Base-by-base conservation (phyloP, 2,888 invertebrate species). In the Rotaria sp. region DNA sequence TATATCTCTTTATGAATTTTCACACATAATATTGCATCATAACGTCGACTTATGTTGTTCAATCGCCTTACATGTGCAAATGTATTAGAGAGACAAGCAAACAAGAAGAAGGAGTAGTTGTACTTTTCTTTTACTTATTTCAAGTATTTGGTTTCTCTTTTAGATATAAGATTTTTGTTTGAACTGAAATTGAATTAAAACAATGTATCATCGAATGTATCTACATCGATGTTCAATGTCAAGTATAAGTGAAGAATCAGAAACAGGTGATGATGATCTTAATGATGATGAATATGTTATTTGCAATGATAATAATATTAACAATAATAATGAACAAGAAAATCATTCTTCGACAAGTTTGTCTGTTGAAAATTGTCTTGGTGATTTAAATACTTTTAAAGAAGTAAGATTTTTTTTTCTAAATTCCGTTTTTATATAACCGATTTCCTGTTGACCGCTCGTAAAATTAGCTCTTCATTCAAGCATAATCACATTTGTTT, bases 211-310 rank as follows among this genome's bases (percentile, higher is more conserved):
- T 35, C 67, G 67, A 35, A 67, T 67, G 67, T 67, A 67, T 35
- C 35, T 67, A 7, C 67, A 21, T 35, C 67, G 67, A 7, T 67
- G 67, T 67, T 67, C 67, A 21, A 67, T 67, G 67, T 67, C 67
- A 35, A 67, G 67, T 21, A 67, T 67, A 67, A 67, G 67, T 67
- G 67, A 67, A 67, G 67, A 67, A 30, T 67, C 67, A 18, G 67
- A 67, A 67, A 67, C 30, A 35, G 67, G 67, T 38, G 67, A 67
- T 67, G 67, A 67, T 38, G 67, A 67, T 67, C 67, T 15, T 67
- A 35, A 38, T 5, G 67, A 67, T 21, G 67, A 67, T 21, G 67
- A 67, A 67, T 67, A 38, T 67, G 21, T 35, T 15, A 26, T 67
- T 21, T 67, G 67, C 21, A 35, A 67, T 67, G 35, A 67, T 67